Evolutionary conservation across 2,797 vertebrate species (phyloP), one percentile per base, ranked within the genome.

Genomic region (Oreortyx pictus): DNA sequence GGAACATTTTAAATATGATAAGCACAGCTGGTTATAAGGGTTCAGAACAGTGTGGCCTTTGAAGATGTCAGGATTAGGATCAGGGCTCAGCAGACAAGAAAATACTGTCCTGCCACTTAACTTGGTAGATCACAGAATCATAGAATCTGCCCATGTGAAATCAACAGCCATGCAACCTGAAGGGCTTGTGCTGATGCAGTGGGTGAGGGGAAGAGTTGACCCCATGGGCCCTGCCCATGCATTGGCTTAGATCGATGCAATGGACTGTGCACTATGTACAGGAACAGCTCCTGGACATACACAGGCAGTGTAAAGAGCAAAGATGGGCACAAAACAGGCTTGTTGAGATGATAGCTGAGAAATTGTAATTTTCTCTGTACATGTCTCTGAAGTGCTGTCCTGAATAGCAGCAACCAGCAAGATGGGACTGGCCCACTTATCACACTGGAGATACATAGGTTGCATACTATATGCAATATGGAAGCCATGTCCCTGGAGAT

Each of bases 241-340:
- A 1, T 27, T 17, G n/a, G 12, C 56, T 73, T 73, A 39, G 43
- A 31, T 14, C 27, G 11, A 44, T 12, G 20, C 29, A 66, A 35
- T 0, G 2, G 25, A 43, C 33, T 57, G 27, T 18, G 46, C 15
- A n/a, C 13, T 72, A 59, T 2, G 2, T 24, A 27, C 0, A 9
- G 59, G 66, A 90, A 52, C 62, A 77, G 49, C 84, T 75, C 24
- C 79, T 35, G 11, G 4, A 0, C 6, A 20, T 50, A 72, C 22
- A 46, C 25, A 61, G 39, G 4, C 11, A 6, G 41, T 0, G 0
- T 25, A 31, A 41, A 19, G 33, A 87, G 67, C 15, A 3, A 9
- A 60, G 68, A 70, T 61, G 84, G 82, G 74, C 62, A 85, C 29
- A 41, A 81, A 94, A 43, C 49, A 90, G 56, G n/a, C 52, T 61